A percentile compares a stretch with the other conserved stretches of the same genome.
These are phyloP conservation scores for Andrena dorsata DNA, from an alignment of 2,888 invertebrate genomes.

Conservation along the genomic window DNA sequence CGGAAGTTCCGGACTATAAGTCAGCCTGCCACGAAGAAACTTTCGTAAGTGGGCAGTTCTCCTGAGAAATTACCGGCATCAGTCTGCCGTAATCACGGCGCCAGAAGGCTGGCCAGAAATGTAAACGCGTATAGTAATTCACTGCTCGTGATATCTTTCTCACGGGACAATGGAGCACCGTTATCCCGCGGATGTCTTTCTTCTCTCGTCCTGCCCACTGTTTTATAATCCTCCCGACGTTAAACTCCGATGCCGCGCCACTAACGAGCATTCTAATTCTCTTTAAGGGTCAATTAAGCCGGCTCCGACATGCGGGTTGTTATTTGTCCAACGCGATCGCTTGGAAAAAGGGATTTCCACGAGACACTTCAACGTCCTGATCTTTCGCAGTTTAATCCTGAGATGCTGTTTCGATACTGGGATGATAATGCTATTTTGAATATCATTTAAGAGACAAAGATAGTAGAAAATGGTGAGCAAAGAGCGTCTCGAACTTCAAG, in stretches of 20 bases:
- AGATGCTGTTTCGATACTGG: too few species aligned
- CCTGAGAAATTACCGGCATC: conserved; percentile 77
- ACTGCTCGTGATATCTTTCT: conserved; percentile 53
- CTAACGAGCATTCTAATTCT: conserved; percentile 18
- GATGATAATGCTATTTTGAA: too few species aligned
- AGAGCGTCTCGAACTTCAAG: neutral
- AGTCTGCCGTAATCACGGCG: conserved; percentile 77
- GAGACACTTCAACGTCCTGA: too few species aligned
- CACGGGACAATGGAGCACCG: conserved; percentile 51
- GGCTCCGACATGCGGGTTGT: neutral
- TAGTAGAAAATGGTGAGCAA: neutral
- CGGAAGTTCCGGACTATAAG: conserved; percentile 68
- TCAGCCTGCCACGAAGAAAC: conserved; percentile 68
- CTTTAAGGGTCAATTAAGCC: conserved; percentile 16
- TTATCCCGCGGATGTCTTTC: conserved; percentile 44
- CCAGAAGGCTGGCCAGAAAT: conserved; percentile 64
- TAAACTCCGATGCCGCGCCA: conserved; percentile 1
- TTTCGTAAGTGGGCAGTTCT: conserved; percentile 75
- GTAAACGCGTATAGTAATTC: conserved; percentile 70
- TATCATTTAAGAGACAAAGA: neutral
- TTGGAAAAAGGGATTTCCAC: too few species aligned
- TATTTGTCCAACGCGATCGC: too few species aligned
- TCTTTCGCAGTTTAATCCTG: too few species aligned
- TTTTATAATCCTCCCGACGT: conserved; percentile 49
- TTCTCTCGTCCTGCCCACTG: conserved; percentile 3